Evolutionary conservation across 2,113 vertebrate species (phyloP), one percentile per base, ranked within the genome.

Genomic region (Amazona guildingii): DNA sequence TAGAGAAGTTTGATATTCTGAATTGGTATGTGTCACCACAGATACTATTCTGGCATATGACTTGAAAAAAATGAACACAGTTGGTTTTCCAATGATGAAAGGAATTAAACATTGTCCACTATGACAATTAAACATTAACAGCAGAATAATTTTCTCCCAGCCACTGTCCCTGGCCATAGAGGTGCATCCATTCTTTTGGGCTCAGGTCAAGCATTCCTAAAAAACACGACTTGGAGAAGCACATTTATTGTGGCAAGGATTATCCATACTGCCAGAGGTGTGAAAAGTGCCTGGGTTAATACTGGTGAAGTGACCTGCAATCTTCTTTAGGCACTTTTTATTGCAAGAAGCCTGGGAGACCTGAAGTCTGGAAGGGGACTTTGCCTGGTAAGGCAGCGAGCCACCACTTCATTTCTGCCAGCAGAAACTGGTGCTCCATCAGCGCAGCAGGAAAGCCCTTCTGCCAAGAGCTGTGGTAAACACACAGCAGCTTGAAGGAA

Each of bases 161-260:
- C 43, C 43, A 37, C 61, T 51, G 41, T 21, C 61, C 37, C 16
- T 19, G 76, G 35, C 33, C 23, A 25, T 2, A 25, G 18, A 88
- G 3, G 8, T 27, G 27, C 7, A 66, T 52, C 51, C 21, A 54
- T 62, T 52, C 41, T 75, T 79, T 35, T 5, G 7, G 17, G n/a
- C 27, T 78, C 75, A 68, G 62, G 35, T 82, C 1, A 1, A 74
- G 49, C 0, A 0, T 33, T 70, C 35, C 66, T 72, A 68, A 28
- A 64, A 86, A 64, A 18, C 7, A 20, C 2, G 21, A 72, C 61
- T 17, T 3, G 3, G 28, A 90, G 64, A 68, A 57, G 69, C 20
- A 81, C 35, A 59, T 67, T 17, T 33, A 17, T 15, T 11, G 39
- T 28, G 25, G 23, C 35, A 52, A 7, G 48, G 87, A 87, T 79